Evolutionary conservation across 2,113 vertebrate genomes (phyloP), one percentile per base, ranked within the genome.

Genomic region (Gila orcuttii): DNA sequence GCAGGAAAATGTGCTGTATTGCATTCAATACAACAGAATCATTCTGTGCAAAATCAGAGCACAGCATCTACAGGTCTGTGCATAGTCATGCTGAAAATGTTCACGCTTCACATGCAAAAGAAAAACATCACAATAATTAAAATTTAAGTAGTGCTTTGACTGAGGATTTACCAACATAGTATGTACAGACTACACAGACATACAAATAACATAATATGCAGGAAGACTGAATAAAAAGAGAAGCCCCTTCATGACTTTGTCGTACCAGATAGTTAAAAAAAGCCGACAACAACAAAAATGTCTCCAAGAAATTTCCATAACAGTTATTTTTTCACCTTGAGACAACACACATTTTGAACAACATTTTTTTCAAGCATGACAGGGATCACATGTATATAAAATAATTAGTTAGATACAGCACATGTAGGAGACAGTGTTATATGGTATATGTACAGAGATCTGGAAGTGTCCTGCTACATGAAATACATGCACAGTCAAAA

Each of bases 41-140:
- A 79, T 90, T 90, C 68, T 91, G 93, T 88, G 89, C 90, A 91
- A 92, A 92, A 79, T 84, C 87, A 87, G 71, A 73, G 83, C 47
- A 85, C 90, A 91, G 87, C 86, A 85, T 88, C 83, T 92, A 91
- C 89, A 94, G 91, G 92, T 83, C 87, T 89, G 90, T 95, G 94
- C 94, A 94, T 91, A 91, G 84, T 94, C 92, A 89, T 90, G 94
- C 94, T 73, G 85, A 81, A 92, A 90, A 91, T 93, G 94, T 90
- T 94, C 88, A 93, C 87, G 6, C 57, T 92, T 89, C 90, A 93
- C 97, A 96, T 97, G 96, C 96, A 95, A 73, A 91, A 90, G 80
- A 81, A 90, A 84, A 57, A 92, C 87, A 77, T 89, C 87, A 91
- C 78, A 81, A 89, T 11, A 69, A 45, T 23, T 69, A n/a, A 68